Base-by-base conservation (phyloP, 2,113 vertebrate genomes). In the Pollimyrus isidori region DNA sequence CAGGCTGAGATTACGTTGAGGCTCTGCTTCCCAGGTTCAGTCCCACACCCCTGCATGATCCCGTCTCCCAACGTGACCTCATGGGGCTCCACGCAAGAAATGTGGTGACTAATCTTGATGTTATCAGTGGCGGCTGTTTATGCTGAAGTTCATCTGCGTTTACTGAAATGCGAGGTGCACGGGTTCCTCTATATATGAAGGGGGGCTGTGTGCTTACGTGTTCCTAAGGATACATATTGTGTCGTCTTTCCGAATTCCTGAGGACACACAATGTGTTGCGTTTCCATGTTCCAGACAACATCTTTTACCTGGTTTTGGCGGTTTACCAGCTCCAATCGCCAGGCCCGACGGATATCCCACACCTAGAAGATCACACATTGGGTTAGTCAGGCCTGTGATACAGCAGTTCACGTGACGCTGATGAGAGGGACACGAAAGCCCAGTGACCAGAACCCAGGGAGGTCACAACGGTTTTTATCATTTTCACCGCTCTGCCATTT, bases 241-340 rank as follows among this genome's bases (percentile, higher is more conserved):
- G 48, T 48, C 3, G 19, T n/a, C 35, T 84, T 23, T 10, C 45
- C 7, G 15, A 56, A 11, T 73, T n/a, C 17, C 7, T 26, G n/a
- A 45, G 42, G 39, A 82, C 17, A n/a, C 13, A 80, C 15, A 42
- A 13, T 21, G 39, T 82, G 39, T 45, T 19, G 15, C 6, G 39
- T 17, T 42, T 5, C 39, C 39, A n/a, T 53, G 46, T 73, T n/a
- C 7, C 17, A 17, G 45, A 62, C 13, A 42, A 42, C 7, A 49
- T 50, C 23, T 49, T 82, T 15, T 94, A 96, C 95, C 95, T 95
- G 94, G 95, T 93, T 94, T 96, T 39, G 95, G 93, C 56, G 92
- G 85, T 93, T 95, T 96, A 89, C 91, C 95, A 84, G 30, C 90
- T 88, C 93, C 93, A 23, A 89, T 91, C 86, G 93, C 95, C 62